Base-by-base conservation (phyloP, 1,140 invertebrate genomes). In the Drusus annulatus region DNA sequence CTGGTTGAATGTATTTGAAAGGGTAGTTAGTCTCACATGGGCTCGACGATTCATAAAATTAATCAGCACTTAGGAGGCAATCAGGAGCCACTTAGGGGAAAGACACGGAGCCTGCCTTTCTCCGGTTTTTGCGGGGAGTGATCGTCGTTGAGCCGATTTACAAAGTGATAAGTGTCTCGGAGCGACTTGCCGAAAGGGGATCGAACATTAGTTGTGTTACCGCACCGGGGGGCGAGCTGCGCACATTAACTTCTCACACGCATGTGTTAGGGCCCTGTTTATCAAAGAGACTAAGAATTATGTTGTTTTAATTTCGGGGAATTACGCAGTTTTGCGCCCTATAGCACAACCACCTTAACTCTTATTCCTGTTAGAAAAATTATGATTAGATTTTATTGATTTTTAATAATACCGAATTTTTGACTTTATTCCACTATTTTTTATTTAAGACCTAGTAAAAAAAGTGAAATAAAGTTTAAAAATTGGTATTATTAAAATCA, bases 181-280 rank as follows among this genome's bases (percentile, higher is more conserved):
- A 65, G 23, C 17, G 51, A 28, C 68, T 69, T 51, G 45, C 19
- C 8, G 68, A 19, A 16, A 71, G 19, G 68, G 31, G 36, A 68
- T 19, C 23, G 28, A n/a, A 31, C 25, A 36, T 36, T 36, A 51
- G 68, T 50, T 51, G 0, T 52, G 45, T 52, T 63, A 50, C 56
- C 56, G 58, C 36, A 62, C 16, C 21, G 21, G 58, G 58, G 56
- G 58, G 45, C 58, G 36, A 76, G 23, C 74, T 23, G 74, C 45
- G 16, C 28, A 17, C 56, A 50, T 76, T 76, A 76, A 62, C 74
- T 60, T 31, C 74, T 62, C 74, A 63, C 74, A 76, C 74, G 74
- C 36, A 71, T 19, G 68, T 13, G n/a, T 65, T 28, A 52, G 45
- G 36, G 68, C 1, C 68, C 21, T 10, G 68, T 36, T 60, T 60